Percentiles rank a stretch among this genome's conserved stretches.
phyloP scores from a whole-genome alignment of 2,113 vertebrate genomes.

The Chinchilla lanigera region DNA sequence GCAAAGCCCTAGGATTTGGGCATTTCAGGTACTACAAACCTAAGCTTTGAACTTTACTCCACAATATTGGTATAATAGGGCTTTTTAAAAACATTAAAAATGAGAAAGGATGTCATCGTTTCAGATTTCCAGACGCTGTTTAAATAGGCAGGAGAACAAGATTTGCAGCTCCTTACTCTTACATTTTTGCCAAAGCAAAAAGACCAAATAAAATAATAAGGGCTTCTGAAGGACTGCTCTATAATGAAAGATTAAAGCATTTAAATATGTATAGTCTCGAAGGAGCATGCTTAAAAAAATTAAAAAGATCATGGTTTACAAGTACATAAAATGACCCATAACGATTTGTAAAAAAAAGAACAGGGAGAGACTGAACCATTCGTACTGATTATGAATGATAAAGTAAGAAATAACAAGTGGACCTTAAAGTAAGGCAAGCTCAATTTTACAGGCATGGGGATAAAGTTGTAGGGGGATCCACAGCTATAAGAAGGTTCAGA shows the following conservation, averaged over 20 bases:
- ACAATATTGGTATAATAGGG: not conserved
- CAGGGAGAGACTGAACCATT: slow-evolving; percentile 54
- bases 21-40: not conserved
- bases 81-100: slow-evolving; percentile 7
- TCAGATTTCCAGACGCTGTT: slow-evolving; percentile 64
- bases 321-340: slow-evolving; percentile 67
- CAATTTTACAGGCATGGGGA: not conserved
- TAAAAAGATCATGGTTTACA: slow-evolving; percentile 54
- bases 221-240: slow-evolving; percentile 69
- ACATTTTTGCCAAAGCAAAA: slow-evolving; percentile 64
- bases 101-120: slow-evolving; percentile 36
- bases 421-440: slow-evolving; percentile 44
- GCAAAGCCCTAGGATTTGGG: not conserved
- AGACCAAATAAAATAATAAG: slow-evolving; percentile 71
- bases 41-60: not conserved
- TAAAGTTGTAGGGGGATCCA: not conserved
- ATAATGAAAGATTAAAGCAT: slow-evolving; percentile 77
- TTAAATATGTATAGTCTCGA: slow-evolving; percentile 69
- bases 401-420: slow-evolving; percentile 74
- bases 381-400: slow-evolving; percentile 68
- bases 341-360: not conserved
- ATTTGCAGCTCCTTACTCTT: slow-evolving; percentile 33
- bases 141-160: slow-evolving; percentile 68
- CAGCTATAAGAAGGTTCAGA: slow-evolving; percentile 28
- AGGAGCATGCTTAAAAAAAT: slow-evolving; percentile 26